Conservation (phyloP, 2,888 invertebrate genomes). For the Horisme vitalbata region DNA sequence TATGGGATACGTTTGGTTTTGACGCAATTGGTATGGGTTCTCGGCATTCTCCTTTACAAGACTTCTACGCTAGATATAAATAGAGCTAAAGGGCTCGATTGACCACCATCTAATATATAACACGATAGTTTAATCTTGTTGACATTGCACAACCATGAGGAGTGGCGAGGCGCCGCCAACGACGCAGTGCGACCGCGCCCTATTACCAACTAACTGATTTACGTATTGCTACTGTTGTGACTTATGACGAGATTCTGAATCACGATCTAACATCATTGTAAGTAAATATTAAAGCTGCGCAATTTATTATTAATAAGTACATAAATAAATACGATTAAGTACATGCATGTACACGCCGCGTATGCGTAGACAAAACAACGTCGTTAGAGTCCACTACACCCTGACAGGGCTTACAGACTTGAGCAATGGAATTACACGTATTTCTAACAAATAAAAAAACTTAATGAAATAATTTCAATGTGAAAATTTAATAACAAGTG, state of each 20-base stretch:
- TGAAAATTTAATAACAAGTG: conserved; percentile 76
- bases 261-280: conserved; percentile 82
- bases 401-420: conserved; percentile 59
- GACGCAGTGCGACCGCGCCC: conserved; percentile 49
- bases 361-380: conserved; percentile 65
- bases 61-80: conserved; percentile 9
- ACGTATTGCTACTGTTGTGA: conserved; percentile 81
- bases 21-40: no score
- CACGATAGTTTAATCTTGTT: conserved; percentile 49
- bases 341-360: conserved; percentile 68
- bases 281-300: conserved; percentile 82
- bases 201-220: conserved; percentile 66
- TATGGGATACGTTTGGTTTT: no score
- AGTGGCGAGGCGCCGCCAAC: conserved; percentile 39
- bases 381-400: conserved; percentile 63
- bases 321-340: conserved; percentile 77
- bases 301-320: conserved; percentile 77
- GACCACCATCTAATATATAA: conserved; percentile 32
- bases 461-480: conserved; percentile 55
- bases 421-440: conserved; percentile 66
- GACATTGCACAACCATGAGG: conserved; percentile 61
- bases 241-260: conserved; percentile 83
- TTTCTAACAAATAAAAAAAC: conserved; percentile 53
- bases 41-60: no score
- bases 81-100: conserved; percentile 4